Evolutionary conservation across 2,113 vertebrate genomes (phyloP).

Genomic region (Chaetodon auriga): DNA sequence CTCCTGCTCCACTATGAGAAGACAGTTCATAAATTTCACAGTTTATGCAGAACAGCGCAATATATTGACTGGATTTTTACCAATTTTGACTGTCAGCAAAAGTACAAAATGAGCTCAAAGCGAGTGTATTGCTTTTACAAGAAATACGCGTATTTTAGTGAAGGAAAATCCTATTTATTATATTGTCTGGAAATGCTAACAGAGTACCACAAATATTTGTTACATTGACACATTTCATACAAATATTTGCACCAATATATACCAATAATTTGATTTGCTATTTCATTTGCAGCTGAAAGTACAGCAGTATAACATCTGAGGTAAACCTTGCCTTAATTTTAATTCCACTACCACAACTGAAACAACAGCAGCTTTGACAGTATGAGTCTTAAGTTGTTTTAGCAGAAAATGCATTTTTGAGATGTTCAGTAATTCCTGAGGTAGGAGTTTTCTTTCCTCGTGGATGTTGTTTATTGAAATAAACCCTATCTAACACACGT

Average conservation of each 20-base stretch:
- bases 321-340: slow-evolving; percentile 22
- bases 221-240: background rate
- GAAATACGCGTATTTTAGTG: slow-evolving; percentile 6
- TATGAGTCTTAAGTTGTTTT: slow-evolving; percentile 7
- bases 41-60: background rate
- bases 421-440: slow-evolving; percentile 3
- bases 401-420: slow-evolving; percentile 2
- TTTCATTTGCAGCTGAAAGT: background rate
- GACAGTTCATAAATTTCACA: background rate
- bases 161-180: slow-evolving; percentile 37
- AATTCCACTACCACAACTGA: slow-evolving; percentile 15
- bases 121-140: slow-evolving; percentile 3
- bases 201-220: background rate
- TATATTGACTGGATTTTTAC: background rate
- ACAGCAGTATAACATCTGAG: slow-evolving; percentile 2
- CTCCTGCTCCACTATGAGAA: too few relatives aligned
- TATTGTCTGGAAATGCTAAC: background rate
- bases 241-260: background rate
- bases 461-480: background rate
- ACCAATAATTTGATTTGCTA: background rate
- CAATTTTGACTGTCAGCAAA: background rate
- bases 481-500: background rate
- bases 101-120: background rate
- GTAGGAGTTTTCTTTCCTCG: slow-evolving; percentile 14
- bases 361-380: slow-evolving; percentile 17